These are phyloP conservation scores for Sinella curviseta DNA, from an alignment of 1,140 invertebrate genomes.

Conservation along the genomic window DNA sequence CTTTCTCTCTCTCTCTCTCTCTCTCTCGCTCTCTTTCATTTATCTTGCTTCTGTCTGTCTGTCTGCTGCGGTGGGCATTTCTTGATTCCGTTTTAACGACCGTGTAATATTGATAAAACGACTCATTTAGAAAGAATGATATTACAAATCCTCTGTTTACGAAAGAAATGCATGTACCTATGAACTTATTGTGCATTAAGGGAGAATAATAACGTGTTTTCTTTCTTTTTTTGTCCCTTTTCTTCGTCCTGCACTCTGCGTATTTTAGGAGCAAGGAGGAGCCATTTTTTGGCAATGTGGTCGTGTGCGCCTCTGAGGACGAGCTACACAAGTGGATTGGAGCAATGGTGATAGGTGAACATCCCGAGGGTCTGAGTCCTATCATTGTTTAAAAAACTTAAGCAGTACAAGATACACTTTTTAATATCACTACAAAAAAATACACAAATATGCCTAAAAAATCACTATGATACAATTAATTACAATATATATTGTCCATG, in stretches of 20 bases:
- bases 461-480: too few species aligned
- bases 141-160: too few species aligned
- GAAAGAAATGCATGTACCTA: too few species aligned
- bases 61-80: too few species aligned
- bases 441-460: too few species aligned
- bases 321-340: constrained; percentile 74
- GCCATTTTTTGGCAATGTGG: constrained; percentile 74
- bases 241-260: not conserved
- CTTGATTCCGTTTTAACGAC: too few species aligned
- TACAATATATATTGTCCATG: too few species aligned
- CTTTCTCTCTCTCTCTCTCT: not conserved
- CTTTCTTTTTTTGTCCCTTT: not conserved
- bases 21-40: too few species aligned
- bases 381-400: constrained; percentile 13
- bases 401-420: constrained; percentile 21
- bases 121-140: not conserved
- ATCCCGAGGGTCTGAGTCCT: constrained; percentile 43
- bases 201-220: too few species aligned
- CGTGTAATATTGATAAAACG: not conserved
- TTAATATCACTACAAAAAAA: constrained; percentile 28
- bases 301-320: constrained; percentile 70
- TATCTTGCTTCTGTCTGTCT: too few species aligned
- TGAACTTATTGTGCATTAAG: too few species aligned
- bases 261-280: constrained; percentile 67
- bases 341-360: constrained; percentile 65